phyloP scores from a whole-genome alignment of 1,140 invertebrate genomes.

The Tetragonula clypearis region DNA sequence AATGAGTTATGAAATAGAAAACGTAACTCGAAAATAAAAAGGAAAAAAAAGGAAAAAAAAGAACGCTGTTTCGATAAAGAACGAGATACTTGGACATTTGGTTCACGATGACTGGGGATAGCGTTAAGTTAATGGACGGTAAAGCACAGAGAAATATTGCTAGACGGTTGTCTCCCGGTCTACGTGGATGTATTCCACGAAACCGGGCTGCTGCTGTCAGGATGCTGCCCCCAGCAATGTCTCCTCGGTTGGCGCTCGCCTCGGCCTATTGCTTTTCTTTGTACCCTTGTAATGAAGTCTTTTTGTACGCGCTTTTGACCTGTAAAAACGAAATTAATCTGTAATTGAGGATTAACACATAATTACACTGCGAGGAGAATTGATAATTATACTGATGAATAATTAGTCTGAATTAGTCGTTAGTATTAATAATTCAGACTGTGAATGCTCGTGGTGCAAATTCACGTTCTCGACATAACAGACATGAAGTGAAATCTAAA shows the following conservation, averaged over 20 bases:
- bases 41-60: background rate
- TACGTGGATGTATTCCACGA: constrained; percentile 94
- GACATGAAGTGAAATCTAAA: no score
- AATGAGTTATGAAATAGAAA: background rate
- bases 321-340: background rate
- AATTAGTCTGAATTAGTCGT: no score
- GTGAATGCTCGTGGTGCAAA: no score
- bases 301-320: constrained; percentile 77
- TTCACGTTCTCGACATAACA: no score
- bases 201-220: constrained; percentile 92
- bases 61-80: background rate
- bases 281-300: constrained; percentile 75
- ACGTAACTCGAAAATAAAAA: background rate
- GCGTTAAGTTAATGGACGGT: constrained; percentile 75
- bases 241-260: constrained; percentile 80
- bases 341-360: no score
- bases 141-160: constrained; percentile 73
- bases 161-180: constrained; percentile 94
- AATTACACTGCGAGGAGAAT: no score
- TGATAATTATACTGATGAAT: no score
- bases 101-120: constrained; percentile 25
- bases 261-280: constrained; percentile 72
- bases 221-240: constrained; percentile 80
- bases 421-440: no score
- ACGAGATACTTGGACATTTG: background rate